Evolutionary conservation across 2,888 invertebrate species (phyloP), one percentile per base, ranked within the genome.

Genomic region (Rhingia campestris): DNA sequence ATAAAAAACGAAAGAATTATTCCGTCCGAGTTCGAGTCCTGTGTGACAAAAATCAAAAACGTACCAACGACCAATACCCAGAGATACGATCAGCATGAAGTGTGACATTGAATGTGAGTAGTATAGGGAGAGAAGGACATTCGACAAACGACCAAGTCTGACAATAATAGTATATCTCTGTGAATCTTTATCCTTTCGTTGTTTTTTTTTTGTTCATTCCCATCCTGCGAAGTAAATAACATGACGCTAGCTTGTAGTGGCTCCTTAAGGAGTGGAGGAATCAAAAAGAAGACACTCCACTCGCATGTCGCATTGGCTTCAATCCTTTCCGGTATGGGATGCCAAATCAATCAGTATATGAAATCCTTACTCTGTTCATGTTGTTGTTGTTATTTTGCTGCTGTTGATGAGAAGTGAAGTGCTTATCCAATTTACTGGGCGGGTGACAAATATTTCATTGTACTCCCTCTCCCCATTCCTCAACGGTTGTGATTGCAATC

Each of bases 51-150:
- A 80, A 73, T 80, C 80, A 81, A 81, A 81, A 53, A 66, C 64
- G 70, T 70, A 81, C 66, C 56, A 67, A 63, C 47, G 58, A 54
- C 63, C 66, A 72, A 74, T 53, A 53, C 67, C 41, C 66, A 51
- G 22, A 64, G 79, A 84, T 84, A 84, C 41, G 79, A 84, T 79
- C 82, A 84, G 64, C 74, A 79, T 79, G 77, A 79, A 79, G 82
- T 84, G 82, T 84, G 74, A 74, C 82, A 79, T 70, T 47, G 14
- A 45, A 66, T 75, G 61, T 12, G 69, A 59, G 69, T 47, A 14
- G 22, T 61, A 30, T 12, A 32, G 45, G 45, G 43, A 58, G 45
- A 64, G 37, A 61, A 82, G 73, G 77, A 77, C 67, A 69, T 64
- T 54, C 81, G 22, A 64, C 75, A 63, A 74, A 76, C 75, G 70